These are phyloP conservation scores for Neopelma chrysocephalum DNA, from an alignment of 2,797 vertebrate species.

Conservation along the genomic window DNA sequence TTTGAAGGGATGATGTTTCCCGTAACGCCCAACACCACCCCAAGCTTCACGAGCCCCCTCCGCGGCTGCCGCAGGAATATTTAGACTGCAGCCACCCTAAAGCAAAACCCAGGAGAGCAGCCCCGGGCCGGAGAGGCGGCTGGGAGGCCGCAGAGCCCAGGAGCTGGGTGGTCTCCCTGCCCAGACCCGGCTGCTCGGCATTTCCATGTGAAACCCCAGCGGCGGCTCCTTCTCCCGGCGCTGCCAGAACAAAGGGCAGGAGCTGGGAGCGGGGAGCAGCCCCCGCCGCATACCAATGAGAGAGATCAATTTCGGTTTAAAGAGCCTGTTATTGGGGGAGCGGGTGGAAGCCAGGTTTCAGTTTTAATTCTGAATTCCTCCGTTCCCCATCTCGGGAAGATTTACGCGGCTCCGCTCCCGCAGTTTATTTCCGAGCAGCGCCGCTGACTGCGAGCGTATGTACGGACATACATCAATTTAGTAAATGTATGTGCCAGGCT, in stretches of 20 bases:
- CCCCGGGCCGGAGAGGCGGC: neutral
- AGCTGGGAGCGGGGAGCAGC: neutral
- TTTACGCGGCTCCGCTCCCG: constrained; percentile 36
- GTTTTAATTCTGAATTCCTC: constrained; percentile 29
- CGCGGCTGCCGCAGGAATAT: neutral
- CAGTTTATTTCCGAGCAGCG: constrained; percentile 54
- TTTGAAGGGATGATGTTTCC: neutral
- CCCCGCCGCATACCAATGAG: constrained; percentile 27
- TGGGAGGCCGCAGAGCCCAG: neutral
- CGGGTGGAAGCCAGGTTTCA: neutral
- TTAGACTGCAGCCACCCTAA: neutral
- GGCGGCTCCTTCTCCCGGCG: neutral
- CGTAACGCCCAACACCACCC: neutral
- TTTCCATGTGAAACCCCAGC: neutral
- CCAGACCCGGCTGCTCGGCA: neutral
- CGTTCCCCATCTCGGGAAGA: constrained; percentile 38
- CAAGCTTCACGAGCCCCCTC: neutral
- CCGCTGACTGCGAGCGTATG: constrained; percentile 17
- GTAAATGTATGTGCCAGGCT: constrained; percentile 24
- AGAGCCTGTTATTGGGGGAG: neutral
- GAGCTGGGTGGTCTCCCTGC: constrained; percentile 36
- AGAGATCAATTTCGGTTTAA: constrained; percentile 31
- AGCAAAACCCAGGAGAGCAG: neutral
- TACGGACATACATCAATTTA: neutral
- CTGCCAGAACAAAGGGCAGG: constrained; percentile 36